Conservation (phyloP, 2,113 vertebrate species). For the Xiphophorus hellerii region DNA sequence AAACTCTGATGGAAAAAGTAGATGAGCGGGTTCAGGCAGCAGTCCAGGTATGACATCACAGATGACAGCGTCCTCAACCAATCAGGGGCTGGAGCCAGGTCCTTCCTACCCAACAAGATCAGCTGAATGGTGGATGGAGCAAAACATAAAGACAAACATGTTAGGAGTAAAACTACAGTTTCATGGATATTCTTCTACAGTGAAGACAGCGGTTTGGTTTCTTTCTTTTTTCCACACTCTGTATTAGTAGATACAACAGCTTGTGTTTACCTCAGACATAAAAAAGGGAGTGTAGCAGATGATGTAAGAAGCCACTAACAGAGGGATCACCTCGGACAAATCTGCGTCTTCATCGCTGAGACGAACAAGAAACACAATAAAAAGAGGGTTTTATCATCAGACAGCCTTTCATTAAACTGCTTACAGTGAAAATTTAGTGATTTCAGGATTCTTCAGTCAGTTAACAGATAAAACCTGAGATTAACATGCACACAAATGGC, state of each 20-base stretch:
- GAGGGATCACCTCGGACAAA: constrained; percentile 70
- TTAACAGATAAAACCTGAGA: too few species aligned
- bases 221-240: not conserved
- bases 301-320: constrained; percentile 69
- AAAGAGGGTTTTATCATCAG: not conserved
- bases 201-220: too few species aligned
- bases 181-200: too few species aligned
- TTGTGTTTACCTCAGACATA: constrained; percentile 69
- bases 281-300: constrained; percentile 78
- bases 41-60: constrained; percentile 79
- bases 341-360: constrained; percentile 63
- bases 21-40: constrained; percentile 77
- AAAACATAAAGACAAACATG: constrained; percentile 1
- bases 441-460: not conserved
- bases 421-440: not conserved
- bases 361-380: constrained; percentile 13
- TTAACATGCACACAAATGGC: too few species aligned
- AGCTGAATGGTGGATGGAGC: constrained; percentile 52
- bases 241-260: not conserved
- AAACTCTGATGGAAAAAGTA: constrained; percentile 77
- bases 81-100: constrained; percentile 72
- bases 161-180: not conserved
- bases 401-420: not conserved
- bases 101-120: constrained; percentile 70
- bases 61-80: constrained; percentile 79